phyloP scores from a whole-genome alignment of 2,888 invertebrate genomes.

The Vanessa cardui region DNA sequence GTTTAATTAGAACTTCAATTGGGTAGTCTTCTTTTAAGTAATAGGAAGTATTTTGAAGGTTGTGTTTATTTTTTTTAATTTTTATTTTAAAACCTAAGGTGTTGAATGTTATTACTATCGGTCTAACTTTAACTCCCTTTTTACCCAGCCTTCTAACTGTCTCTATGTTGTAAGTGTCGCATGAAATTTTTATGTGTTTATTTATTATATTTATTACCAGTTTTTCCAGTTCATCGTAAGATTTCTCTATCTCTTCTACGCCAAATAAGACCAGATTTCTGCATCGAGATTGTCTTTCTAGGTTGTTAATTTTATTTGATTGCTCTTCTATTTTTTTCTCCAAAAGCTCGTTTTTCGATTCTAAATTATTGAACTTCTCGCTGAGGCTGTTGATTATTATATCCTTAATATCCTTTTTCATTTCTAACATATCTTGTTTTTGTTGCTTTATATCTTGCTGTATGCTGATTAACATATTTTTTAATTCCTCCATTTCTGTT shows the following conservation, averaged over 20 bases:
- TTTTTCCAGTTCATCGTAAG: constrained; percentile 43
- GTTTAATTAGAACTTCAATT: constrained; percentile 28
- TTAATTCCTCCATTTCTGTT: constrained; percentile 30
- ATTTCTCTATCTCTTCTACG: constrained; percentile 39
- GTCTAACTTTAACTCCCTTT: constrained; percentile 28
- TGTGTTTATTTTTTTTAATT: constrained; percentile 32
- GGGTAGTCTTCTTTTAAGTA: constrained; percentile 41
- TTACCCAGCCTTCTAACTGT: constrained; percentile 32
- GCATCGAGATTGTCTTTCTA: constrained; percentile 31
- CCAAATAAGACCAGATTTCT: constrained; percentile 33
- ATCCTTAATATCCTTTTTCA: constrained; percentile 40
- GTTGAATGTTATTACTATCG: constrained; percentile 25
- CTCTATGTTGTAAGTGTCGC: constrained; percentile 31
- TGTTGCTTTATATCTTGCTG: constrained; percentile 36
- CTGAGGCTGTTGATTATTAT: constrained; percentile 37
- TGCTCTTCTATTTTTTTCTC: constrained; percentile 34
- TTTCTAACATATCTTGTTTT: constrained; percentile 39
- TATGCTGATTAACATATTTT: constrained; percentile 31
- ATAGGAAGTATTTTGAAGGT: constrained; percentile 33
- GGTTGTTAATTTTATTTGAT: constrained; percentile 24
- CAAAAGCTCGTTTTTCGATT: constrained; percentile 26
- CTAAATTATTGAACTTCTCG: constrained; percentile 37
- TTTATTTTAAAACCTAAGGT: constrained; percentile 30
- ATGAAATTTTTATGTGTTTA: constrained; percentile 32
- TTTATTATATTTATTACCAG: constrained; percentile 45